Conservation (phyloP, 2,113 vertebrate genomes). For the Mustela nigripes region DNA sequence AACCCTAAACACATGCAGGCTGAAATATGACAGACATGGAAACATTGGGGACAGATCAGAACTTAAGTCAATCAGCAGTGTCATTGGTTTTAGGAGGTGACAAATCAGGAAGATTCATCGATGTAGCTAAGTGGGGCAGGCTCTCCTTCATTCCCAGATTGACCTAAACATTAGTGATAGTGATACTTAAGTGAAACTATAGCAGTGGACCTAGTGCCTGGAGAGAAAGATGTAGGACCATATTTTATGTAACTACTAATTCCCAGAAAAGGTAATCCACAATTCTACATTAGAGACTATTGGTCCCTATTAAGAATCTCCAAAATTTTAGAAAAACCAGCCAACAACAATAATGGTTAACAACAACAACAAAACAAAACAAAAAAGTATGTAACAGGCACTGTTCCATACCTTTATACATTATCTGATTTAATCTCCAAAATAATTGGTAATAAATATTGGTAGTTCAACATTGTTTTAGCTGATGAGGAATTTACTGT, state of each 20-base stretch:
- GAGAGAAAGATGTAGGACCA: neutral
- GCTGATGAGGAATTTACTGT: neutral
- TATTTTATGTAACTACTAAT: neutral
- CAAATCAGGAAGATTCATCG: neutral
- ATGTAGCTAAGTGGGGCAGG: neutral
- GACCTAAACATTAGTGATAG: neutral
- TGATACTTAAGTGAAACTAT: neutral
- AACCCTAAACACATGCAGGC: neutral
- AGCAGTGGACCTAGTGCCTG: neutral
- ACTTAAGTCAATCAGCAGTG: neutral
- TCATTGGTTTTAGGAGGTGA: neutral
- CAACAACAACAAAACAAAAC: neutral
- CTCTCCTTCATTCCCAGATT: neutral
- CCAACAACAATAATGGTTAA: neutral
- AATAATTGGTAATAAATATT: neutral
- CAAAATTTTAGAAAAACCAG: neutral
- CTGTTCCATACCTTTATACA: neutral
- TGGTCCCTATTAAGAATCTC: neutral
- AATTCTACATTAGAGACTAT: neutral
- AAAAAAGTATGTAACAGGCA: neutral
- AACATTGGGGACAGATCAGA: neutral
- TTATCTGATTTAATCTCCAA: neutral
- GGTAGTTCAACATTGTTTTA: slow-evolving; percentile 12
- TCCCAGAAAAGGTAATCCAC: neutral
- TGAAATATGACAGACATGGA: neutral